Evolutionary conservation across 2,113 vertebrate genomes (phyloP).

Genomic region (Actenoides lindsayi): DNA sequence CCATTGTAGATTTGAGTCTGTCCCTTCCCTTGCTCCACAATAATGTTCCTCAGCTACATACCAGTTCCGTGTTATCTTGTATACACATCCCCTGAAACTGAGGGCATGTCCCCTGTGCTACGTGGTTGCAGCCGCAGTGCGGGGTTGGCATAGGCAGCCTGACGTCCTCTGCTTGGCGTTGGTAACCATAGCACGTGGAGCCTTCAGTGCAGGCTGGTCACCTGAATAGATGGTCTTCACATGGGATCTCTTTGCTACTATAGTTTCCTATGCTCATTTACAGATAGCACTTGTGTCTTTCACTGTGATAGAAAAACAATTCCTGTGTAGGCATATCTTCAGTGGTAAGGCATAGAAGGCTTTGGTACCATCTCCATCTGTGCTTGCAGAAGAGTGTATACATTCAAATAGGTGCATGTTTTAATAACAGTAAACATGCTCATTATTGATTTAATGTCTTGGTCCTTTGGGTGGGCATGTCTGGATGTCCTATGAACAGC

Average conservation of each 20-base stretch:
- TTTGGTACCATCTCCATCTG: not conserved
- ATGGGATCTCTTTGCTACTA: not conserved
- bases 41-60: not conserved
- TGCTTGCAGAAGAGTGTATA: not conserved
- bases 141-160: not conserved
- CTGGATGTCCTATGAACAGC: not conserved
- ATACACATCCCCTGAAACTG: not conserved
- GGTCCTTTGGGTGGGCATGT: not conserved
- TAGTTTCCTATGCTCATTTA: not conserved
- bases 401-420: not conserved
- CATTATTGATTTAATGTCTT: not conserved
- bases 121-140: not conserved
- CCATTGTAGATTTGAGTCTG: not conserved
- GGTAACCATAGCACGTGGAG: not conserved
- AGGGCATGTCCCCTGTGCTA: rapidly evolving
- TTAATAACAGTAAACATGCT: not conserved
- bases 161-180: not conserved
- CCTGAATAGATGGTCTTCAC: not conserved
- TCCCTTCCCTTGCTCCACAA: not conserved
- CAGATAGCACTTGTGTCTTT: not conserved
- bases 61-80: not conserved
- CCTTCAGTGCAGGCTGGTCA: not conserved
- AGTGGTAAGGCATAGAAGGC: not conserved
- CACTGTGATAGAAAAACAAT: not conserved
- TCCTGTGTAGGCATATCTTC: not conserved